Evolutionary conservation across 2,888 invertebrate genomes (phyloP).

Genomic region (Lithophane leautieri): DNA sequence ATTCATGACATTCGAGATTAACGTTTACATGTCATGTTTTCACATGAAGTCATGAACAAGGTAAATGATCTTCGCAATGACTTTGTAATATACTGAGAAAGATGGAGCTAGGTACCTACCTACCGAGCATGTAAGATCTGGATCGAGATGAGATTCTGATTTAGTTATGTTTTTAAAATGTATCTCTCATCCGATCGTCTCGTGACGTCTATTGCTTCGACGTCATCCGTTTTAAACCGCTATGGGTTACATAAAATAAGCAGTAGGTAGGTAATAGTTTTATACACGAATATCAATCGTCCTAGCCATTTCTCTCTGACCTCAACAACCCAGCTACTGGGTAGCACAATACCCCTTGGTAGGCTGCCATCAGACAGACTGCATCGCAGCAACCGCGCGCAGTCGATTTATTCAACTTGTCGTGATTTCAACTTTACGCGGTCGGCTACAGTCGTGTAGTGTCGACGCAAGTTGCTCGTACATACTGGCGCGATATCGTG

Average conservation of each 20-base stretch:
- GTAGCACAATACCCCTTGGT: not conserved
- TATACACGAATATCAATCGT: not conserved
- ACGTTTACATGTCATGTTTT: not conserved
- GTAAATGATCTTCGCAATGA: conserved; percentile 1
- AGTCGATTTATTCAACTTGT: too few species aligned
- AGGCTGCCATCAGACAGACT: too few species aligned
- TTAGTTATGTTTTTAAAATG: not conserved
- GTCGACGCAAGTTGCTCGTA: too few species aligned
- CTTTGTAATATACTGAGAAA: too few species aligned
- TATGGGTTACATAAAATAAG: not conserved
- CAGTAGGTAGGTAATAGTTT: not conserved
- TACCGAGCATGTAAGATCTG: not conserved
- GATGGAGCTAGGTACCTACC: too few species aligned
- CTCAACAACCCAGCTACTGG: not conserved
- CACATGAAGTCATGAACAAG: not conserved
- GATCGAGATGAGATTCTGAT: not conserved
- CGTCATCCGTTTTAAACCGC: too few species aligned
- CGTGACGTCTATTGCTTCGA: too few species aligned
- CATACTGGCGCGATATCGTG: too few species aligned
- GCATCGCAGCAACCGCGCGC: too few species aligned
- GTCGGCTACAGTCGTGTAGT: too few species aligned
- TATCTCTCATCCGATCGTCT: too few species aligned
- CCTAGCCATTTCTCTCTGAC: not conserved
- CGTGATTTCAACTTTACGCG: too few species aligned
- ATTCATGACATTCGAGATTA: not conserved